Base-by-base conservation (phyloP, 53 echinoderm and acorn worm genomes). In the Henricia sp. region DNA sequence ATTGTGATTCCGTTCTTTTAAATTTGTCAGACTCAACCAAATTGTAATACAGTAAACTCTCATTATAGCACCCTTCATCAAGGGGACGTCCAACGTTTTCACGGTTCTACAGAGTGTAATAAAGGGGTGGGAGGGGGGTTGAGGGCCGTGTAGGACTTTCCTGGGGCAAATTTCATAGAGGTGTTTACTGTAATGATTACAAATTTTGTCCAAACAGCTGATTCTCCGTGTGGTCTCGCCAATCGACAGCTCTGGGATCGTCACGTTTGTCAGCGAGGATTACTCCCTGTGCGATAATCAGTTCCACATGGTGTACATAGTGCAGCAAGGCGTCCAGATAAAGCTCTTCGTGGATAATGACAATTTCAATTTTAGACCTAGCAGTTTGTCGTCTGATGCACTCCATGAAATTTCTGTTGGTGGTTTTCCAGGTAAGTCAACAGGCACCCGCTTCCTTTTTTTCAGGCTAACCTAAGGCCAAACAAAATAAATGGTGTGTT, bases 351-450 rank as follows among this genome's bases (percentile, higher is more conserved):
- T 80, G 16, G 80, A 80, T 30, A 59, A 76, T 41, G 76, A 76
- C 19, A 57, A 64, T 64, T 62, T 63, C 23, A 37, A 62, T 2
- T 62, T 58, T 20, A 46, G 62, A 10, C 21, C n/a, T 13, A 33
- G 44, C 2, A 23, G 29, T 3, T 1, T 6, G 16, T 41, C 13
- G 9, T 32, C 48, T 8, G 44, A 80, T 1, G 48, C 50, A 25
- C 34, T 43, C 24, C 63, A 64, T 80, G 60, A 62, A 80, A 80
- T 80, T 30, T 80, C 80, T 3, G 46, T 80, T 0, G 80, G 80
- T 10, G 78, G 78, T 24, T 78, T 64, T 36, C 62, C 78, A 30
- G 78, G 78, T 78, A 63, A 78, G 63, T 25, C 27, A 33, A 5
- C 29, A 14, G 9, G 21, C 4, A 55, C 20, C 34, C 19, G 21